These are phyloP conservation scores for Lathamus discolor DNA, from an alignment of 2,113 vertebrate species.

Conservation along the genomic window DNA sequence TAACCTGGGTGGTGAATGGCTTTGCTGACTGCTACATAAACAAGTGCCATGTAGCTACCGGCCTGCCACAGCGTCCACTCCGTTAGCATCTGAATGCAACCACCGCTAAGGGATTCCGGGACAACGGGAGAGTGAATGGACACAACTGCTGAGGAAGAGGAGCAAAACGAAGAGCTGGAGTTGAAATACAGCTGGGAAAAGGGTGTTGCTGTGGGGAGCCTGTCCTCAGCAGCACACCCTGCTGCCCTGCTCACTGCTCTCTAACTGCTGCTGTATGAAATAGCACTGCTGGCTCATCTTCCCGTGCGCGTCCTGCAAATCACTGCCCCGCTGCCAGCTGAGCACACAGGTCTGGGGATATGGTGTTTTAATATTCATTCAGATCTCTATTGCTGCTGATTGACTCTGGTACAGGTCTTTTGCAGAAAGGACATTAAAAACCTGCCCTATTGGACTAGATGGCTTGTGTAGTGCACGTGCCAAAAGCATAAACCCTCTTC, in stretches of 20 bases:
- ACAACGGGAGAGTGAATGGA: background rate
- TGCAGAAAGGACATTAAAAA: background rate
- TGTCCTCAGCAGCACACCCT: background rate
- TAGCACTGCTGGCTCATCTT: background rate
- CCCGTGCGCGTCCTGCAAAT: rapidly evolving
- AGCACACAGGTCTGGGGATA: background rate
- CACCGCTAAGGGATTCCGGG: background rate
- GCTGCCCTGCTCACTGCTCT: rapidly evolving
- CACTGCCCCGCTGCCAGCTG: background rate
- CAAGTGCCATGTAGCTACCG: background rate
- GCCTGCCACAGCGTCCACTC: background rate
- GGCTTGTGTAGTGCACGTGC: background rate
- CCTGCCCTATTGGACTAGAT: background rate
- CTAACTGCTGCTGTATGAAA: background rate
- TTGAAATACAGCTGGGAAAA: background rate
- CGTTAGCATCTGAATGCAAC: background rate
- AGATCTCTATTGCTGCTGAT: background rate
- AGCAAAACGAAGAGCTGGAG: background rate
- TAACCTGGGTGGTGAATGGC: conserved; percentile 11
- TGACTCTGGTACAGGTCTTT: background rate
- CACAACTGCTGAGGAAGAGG: background rate
- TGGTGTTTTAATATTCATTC: background rate
- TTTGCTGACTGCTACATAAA: conserved; percentile 59
- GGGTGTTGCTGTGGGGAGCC: background rate
- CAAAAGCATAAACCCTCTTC: background rate